A percentile compares a stretch with the other conserved stretches of the same genome.
phyloP scores from a whole-genome alignment of 2,797 vertebrate species.

The Tenualosa ilisha region DNA sequence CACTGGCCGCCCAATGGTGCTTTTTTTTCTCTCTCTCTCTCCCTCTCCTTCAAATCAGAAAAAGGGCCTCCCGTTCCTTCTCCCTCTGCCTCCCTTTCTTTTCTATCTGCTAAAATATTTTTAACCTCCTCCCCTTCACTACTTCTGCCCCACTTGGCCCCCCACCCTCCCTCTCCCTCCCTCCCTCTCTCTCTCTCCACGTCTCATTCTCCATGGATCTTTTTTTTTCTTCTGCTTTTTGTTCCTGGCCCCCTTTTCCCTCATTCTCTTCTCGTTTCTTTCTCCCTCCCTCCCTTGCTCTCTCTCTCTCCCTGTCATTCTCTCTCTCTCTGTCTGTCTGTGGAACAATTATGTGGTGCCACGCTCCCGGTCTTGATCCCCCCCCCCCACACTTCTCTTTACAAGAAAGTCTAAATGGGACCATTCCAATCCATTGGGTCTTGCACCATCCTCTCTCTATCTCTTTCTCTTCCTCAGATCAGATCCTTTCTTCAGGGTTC shows the following conservation, averaged over 20 bases:
- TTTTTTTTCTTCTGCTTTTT: no score
- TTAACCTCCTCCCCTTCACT: slow-evolving; percentile 1
- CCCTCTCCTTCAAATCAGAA: slow-evolving; percentile 17
- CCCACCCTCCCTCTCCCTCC: slow-evolving; percentile 25
- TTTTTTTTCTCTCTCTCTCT: slow-evolving; percentile 40
- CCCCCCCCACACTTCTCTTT: slow-evolving; percentile 53
- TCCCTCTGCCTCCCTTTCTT: slow-evolving; percentile 49
- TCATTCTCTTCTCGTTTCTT: slow-evolving; percentile 36
- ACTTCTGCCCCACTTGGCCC: slow-evolving; percentile 39
- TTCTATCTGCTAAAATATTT: slow-evolving; percentile 64
- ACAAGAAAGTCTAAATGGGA: not conserved
- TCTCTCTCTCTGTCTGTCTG: slow-evolving; percentile 39
- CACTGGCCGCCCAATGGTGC: slow-evolving; percentile 34
- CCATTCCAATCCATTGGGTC: not conserved
- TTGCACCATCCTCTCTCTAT: not conserved
- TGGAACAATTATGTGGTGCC: slow-evolving; percentile 39
- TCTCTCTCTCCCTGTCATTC: slow-evolving; percentile 37
- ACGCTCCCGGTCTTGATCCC: slow-evolving; percentile 8
- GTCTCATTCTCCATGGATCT: slow-evolving; percentile 25
- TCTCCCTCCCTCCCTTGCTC: slow-evolving; percentile 45
- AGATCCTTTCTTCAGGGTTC: not conserved
- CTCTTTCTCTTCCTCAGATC: not conserved
- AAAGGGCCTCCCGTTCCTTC: slow-evolving; percentile 40
- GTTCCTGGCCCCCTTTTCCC: slow-evolving; percentile 1
- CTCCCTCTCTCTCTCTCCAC: slow-evolving; percentile 32